Conservation (phyloP, 2,888 invertebrate genomes). For the Tetragonisca angustula region DNA sequence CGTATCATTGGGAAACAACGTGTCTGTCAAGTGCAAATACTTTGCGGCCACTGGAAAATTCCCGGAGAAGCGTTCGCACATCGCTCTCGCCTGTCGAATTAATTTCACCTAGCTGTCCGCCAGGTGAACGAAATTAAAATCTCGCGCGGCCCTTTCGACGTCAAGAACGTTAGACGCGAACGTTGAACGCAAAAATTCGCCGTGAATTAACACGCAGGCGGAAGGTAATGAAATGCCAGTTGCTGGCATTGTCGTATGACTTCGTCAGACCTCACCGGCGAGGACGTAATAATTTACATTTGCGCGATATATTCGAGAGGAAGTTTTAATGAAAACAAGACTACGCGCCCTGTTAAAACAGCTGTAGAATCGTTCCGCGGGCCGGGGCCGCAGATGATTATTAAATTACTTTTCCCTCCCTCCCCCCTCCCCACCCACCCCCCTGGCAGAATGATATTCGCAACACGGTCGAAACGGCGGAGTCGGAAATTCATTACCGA, state of each 20-base stretch:
- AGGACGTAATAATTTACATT: background rate
- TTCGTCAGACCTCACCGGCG: background rate
- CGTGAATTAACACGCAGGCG: background rate
- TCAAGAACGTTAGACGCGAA: no score
- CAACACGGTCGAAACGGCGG: background rate
- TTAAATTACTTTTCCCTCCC: slow-evolving; percentile 10
- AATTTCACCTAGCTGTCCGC: no score
- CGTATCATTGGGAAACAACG: no score
- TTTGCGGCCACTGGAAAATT: no score
- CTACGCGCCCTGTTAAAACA: background rate
- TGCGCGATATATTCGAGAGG: background rate
- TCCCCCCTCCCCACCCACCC: no score
- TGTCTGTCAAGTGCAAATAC: no score
- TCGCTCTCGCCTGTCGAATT: no score
- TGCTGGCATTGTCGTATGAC: background rate
- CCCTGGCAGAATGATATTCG: background rate
- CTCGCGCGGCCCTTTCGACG: no score
- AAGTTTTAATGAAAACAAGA: background rate
- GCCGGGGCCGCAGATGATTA: background rate
- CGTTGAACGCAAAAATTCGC: no score
- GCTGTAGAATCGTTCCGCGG: background rate
- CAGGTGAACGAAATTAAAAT: no score
- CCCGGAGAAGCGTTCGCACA: no score
- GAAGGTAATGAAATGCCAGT: background rate
- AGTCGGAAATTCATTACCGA: slow-evolving; percentile 24